Evolutionary conservation across 2,888 invertebrate genomes (phyloP), one percentile per base, ranked within the genome.

Genomic region (Zonitis immaculata): DNA sequence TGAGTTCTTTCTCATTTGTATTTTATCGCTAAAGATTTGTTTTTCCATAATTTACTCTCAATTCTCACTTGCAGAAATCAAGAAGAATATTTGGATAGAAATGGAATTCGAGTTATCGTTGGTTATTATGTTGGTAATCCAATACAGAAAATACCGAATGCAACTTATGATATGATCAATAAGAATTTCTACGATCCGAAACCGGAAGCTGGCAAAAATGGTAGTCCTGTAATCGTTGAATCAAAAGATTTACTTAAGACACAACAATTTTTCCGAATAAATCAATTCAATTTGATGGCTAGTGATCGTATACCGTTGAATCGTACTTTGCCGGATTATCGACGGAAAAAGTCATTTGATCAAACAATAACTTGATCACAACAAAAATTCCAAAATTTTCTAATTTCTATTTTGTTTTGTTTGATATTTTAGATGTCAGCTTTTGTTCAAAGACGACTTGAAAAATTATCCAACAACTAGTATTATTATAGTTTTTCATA

Each of bases 401-500:
- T n/a, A n/a, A 14, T 39, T 42, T 49, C 16, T 30, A 42, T 64
- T n/a, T n/a, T n/a, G n/a, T n/a, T n/a, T n/a, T n/a, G n/a, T n/a
- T n/a, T n/a, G n/a, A 68, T 65, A 49, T 74, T 75, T 14, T 68
- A 89, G 89, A 62, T 90, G 89, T 69, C 77, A 78, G 59, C 75
- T 78, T 54, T 79, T 83, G 63, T 83, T 83, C 62, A 72, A 77
- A 53, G 75, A 80, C 73, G 75, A n/a, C n/a, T n/a, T n/a, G n/a
- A n/a, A n/a, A n/a, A 79, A 80, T 47, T 77, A 97, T 49, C 96
- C 96, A 0, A 88, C 83, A 59, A 92, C 95, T 0, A 91, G 91
- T 59, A 84, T 99, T 12, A 89, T 99, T 47, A 95, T 99, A 61
- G 96, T 98, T 1, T 98, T 98, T 73, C 98, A 99, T 74, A 99